phyloP scores from a whole-genome alignment of 2,888 invertebrate genomes.

The Microplitis deprimator region DNA sequence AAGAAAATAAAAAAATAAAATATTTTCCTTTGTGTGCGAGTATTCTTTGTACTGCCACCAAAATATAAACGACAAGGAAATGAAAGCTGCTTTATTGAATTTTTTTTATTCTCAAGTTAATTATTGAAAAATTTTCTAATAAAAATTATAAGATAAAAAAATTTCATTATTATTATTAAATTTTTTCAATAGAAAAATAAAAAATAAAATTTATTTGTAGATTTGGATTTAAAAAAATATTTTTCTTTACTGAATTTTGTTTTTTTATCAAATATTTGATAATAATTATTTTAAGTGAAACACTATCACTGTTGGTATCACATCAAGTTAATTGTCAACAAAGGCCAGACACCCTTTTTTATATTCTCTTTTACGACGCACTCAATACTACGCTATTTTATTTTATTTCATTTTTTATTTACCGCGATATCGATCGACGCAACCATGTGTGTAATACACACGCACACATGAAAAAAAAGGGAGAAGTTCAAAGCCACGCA shows the following conservation, averaged over 20 bases:
- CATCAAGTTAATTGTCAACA: conserved; percentile 41
- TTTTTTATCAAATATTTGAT: not conserved
- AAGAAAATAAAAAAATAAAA: not conserved
- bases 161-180: not conserved
- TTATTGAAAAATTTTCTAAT: not conserved
- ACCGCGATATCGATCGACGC: conserved; percentile 26
- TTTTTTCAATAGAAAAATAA: too few relatives aligned
- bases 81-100: not conserved
- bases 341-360: conserved; percentile 10
- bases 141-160: not conserved
- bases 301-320: conserved; percentile 33
- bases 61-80: not conserved
- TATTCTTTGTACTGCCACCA: not conserved
- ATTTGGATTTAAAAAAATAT: conserved; percentile 8
- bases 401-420: conserved; percentile 19
- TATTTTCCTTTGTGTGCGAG: conserved; percentile 7
- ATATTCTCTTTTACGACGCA: not conserved
- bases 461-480: conserved; percentile 9
- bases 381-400: conserved; percentile 6
- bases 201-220: not conserved
- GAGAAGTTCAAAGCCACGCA: conserved; percentile 27
- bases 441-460: not conserved
- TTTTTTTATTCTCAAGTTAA: not conserved
- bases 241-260: not conserved
- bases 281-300: conserved; percentile 41